Evolutionary conservation across 2,888 invertebrate genomes (phyloP).

Genomic region (Cephus nigrinus): DNA sequence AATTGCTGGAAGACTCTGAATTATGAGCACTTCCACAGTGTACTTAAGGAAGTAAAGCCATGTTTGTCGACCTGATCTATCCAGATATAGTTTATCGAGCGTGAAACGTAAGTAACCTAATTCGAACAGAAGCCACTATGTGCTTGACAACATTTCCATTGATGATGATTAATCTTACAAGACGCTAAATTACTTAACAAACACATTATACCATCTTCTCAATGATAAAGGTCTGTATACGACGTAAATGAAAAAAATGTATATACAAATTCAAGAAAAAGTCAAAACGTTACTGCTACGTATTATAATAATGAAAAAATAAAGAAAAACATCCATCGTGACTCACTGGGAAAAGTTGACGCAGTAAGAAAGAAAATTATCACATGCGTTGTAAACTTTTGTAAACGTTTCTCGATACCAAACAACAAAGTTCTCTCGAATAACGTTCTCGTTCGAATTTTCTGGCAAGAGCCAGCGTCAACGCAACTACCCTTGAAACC

Average conservation of each 20-base stretch:
- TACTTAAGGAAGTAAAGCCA: background rate
- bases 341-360: background rate
- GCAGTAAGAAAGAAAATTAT: background rate
- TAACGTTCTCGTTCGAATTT: background rate
- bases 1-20: background rate
- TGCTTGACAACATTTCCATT: background rate
- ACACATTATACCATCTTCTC: background rate
- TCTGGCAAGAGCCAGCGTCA: background rate
- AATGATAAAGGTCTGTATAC: background rate
- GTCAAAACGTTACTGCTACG: background rate
- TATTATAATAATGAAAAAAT: background rate
- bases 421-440: background rate
- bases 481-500: constrained; percentile 11
- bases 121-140: background rate
- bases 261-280: background rate
- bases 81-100: background rate
- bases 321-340: background rate
- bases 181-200: background rate
- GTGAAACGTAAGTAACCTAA: background rate
- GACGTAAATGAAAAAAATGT: background rate
- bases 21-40: background rate
- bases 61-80: background rate
- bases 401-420: background rate
- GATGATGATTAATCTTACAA: background rate
- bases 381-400: background rate